Conservation (phyloP, 2,797 vertebrate genomes). For the Manis crassicaudata region DNA sequence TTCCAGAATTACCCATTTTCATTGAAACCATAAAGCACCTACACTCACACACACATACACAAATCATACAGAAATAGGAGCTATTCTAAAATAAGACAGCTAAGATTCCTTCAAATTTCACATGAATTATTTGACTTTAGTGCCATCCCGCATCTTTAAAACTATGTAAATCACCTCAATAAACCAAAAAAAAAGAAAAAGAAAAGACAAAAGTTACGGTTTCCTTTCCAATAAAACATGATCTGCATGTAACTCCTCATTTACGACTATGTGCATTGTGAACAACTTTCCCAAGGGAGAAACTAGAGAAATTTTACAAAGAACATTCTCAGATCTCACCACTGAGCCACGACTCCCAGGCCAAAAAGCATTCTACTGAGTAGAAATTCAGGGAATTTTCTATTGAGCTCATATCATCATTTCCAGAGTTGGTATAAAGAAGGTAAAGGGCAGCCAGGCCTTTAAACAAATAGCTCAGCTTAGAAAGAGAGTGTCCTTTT, state of each 20-base stretch:
- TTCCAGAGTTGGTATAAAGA: background rate
- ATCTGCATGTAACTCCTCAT: background rate
- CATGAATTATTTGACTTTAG: background rate
- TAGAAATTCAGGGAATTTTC: background rate
- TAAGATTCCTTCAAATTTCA: conserved; percentile 36
- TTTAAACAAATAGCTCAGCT: background rate
- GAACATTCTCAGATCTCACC: background rate
- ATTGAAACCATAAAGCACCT: background rate
- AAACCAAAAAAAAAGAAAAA: background rate
- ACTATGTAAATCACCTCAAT: conserved; percentile 11
- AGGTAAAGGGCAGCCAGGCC: background rate
- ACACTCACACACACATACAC: background rate
- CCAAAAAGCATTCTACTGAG: background rate
- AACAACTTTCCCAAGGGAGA: background rate
- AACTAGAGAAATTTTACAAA: background rate
- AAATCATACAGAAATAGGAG: background rate
- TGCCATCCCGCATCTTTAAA: conserved; percentile 17
- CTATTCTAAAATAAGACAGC: conserved; percentile 29
- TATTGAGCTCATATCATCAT: background rate
- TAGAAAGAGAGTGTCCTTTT: conserved; percentile 2
- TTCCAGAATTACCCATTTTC: conserved; percentile 26
- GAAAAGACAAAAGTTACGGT: background rate
- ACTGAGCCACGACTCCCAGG: background rate
- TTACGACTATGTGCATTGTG: background rate
- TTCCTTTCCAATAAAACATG: conserved; percentile 40